Evolutionary conservation across 2,888 invertebrate species (phyloP), one percentile per base, ranked within the genome.

Genomic region (Subacronicta megacephala): DNA sequence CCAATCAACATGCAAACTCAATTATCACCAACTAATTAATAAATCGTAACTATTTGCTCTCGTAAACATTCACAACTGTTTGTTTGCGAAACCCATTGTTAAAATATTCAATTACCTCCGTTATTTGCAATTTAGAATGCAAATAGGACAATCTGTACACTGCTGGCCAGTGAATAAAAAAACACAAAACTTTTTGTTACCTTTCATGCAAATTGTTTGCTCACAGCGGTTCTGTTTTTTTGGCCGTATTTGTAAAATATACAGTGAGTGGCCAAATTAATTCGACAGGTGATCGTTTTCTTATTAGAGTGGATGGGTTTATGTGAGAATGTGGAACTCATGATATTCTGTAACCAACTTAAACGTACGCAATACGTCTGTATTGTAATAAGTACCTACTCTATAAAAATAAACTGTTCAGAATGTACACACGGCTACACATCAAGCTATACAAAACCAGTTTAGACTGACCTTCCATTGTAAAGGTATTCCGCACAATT

Each of bases 261-360:
- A 33, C 26, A 26, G 26, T 54, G 26, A 51, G 49, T 57, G 56
- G 50, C 47, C 40, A 52, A 71, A 47, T 68, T 62, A 64, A 76
- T 78, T 78, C 73, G 79, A 74, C 73, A 80, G 69, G 71, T 62
- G 69, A 75, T 76, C 69, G 73, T 80, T 79, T 78, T 78, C 70
- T 73, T 75, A 75, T 77, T 78, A 78, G 67, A 44, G 66, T 50
- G 72, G 75, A 74, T 68, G 71, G 54, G 29, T 41, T 77, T 69
- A 82, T 78, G 61, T 58, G 46, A 69, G 41, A 52, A 6, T 26
- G 15, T 10, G 26, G 26, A 1, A 26, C 10, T 10, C 10, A 10
- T 26, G 9, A 10, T 3, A 3, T 26, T 26, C 10, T 10, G 0
- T 10, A 10, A 26, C 10, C 10, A 10, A 26, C 26, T 23, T 23